Evolutionary conservation across 2,888 invertebrate species (phyloP), one percentile per base, ranked within the genome.

Genomic region (Pycnomerus fuliginosus): DNA sequence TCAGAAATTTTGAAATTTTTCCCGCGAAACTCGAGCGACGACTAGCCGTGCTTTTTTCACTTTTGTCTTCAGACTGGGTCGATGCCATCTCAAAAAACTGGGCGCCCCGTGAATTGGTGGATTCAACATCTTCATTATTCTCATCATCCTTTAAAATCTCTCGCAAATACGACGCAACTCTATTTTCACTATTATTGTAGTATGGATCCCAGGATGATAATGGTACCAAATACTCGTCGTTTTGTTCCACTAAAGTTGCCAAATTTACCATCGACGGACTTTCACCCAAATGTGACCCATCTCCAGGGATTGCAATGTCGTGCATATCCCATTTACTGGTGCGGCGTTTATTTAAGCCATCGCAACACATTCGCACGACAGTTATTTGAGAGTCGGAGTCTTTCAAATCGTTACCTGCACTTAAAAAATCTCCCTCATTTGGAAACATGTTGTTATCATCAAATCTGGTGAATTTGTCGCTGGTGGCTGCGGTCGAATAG

Each of bases 341-440:
- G 3, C 60, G 63, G n/a, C 64, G 65, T 52, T 62, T 54, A 54
- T 69, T 40, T 67, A 62, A 45, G 13, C 63, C 61, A 37, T 64
- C 61, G 33, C 67, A 61, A 57, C 77, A 76, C 65, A 80, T 76
- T 56, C 78, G 65, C 4, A 80, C 70, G 2, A 80, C 75, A 0
- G 80, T 80, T 38, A 80, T 75, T 60, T 80, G 80, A 0, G 80
- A 80, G 63, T 80, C 80, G 33, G 80, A 80, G 1, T 77, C 76
- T 73, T 78, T 78, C 8, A 79, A 46, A 39, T 56, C 60, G 3
- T 55, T 45, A 15, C 48, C 48, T 48, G 34, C 15, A 51, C 53
- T 42, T 2, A 43, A 17, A 15, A 20, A 43, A 38, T 64, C 61
- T n/a, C 61, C 62, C 42, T 67, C 65, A 38, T 52, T 62, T 3